phyloP scores from a whole-genome alignment of 1,140 invertebrate genomes.

The Lepidotrigona ventralis region DNA sequence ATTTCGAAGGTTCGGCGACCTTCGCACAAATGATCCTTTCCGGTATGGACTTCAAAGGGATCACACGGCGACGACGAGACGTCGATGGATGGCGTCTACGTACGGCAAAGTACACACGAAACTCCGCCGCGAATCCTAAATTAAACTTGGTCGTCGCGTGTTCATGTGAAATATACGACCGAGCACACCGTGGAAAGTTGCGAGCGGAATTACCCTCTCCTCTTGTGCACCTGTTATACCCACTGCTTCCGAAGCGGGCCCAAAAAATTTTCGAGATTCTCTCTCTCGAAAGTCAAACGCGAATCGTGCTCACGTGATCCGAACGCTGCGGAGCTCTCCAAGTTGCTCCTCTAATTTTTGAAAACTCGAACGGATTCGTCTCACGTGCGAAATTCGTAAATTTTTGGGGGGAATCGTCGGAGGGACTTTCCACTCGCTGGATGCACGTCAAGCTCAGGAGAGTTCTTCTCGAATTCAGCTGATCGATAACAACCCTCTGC shows the following conservation, averaged over 20 bases:
- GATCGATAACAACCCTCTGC: too few relatives aligned
- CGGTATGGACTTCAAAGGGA: slow-evolving; percentile 58
- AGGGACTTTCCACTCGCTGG: too few relatives aligned
- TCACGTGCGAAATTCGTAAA: too few relatives aligned
- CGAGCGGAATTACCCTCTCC: slow-evolving; percentile 12
- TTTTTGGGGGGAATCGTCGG: too few relatives aligned
- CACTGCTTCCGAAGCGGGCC: too few relatives aligned
- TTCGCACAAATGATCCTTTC: slow-evolving; percentile 54
- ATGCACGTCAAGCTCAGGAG: too few relatives aligned
- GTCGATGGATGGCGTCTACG: slow-evolving; percentile 50
- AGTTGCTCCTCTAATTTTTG: too few relatives aligned
- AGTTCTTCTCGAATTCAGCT: too few relatives aligned
- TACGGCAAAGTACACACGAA: slow-evolving; percentile 51
- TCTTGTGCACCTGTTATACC: slow-evolving; percentile 21
- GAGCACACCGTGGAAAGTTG: slow-evolving; percentile 17
- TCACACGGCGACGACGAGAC: slow-evolving; percentile 16
- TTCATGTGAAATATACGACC: slow-evolving; percentile 39
- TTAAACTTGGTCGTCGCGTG: slow-evolving; percentile 52
- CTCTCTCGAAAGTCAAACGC: too few relatives aligned
- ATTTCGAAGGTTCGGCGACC: slow-evolving; percentile 15
- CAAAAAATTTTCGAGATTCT: neutral
- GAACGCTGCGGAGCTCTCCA: too few relatives aligned
- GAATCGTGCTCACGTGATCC: neutral
- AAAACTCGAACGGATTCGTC: too few relatives aligned
- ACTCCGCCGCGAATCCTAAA: slow-evolving; percentile 44